These are phyloP conservation scores for Taenioides sp. DNA, from an alignment of 2,797 vertebrate genomes.

Conservation along the genomic window DNA sequence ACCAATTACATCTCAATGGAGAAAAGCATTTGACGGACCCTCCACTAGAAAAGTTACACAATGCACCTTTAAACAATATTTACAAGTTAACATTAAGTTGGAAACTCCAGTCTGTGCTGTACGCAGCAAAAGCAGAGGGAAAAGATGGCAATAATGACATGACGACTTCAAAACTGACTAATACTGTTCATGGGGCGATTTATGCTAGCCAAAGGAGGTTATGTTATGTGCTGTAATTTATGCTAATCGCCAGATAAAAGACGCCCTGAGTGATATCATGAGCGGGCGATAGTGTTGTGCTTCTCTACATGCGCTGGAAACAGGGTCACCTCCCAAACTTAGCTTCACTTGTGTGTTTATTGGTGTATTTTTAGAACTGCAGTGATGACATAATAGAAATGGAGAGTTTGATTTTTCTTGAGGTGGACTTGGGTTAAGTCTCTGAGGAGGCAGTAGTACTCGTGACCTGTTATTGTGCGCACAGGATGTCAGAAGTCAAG, in stretches of 20 bases:
- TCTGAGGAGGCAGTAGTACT: neutral
- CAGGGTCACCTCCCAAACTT: constrained; percentile 13
- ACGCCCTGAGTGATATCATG: constrained; percentile 36
- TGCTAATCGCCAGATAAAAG: constrained; percentile 50
- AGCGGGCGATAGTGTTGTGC: constrained; percentile 37
- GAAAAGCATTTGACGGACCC: too few species aligned
- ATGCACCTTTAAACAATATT: too few species aligned
- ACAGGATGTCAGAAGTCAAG: neutral
- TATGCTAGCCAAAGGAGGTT: constrained; percentile 49
- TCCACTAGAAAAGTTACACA: too few species aligned
- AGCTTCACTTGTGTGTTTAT: constrained; percentile 8
- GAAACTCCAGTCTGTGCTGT: constrained; percentile 17
- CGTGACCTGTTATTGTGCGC: neutral
- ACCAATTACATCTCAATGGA: too few species aligned
- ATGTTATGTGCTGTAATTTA: constrained; percentile 48
- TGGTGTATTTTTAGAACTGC: constrained; percentile 7
- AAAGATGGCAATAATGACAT: constrained; percentile 27
- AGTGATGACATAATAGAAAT: constrained; percentile 2
- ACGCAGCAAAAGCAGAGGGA: constrained; percentile 18
- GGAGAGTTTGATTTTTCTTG: neutral
- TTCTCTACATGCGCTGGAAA: constrained; percentile 15
- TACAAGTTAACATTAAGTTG: neutral
- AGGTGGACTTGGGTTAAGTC: neutral
- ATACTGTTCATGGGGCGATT: constrained; percentile 45
- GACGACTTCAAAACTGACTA: constrained; percentile 50